A percentile compares a stretch with the other conserved stretches of the same genome.
phyloP scores from a whole-genome alignment of 2,797 vertebrate genomes.

The Diceros bicornis region DNA sequence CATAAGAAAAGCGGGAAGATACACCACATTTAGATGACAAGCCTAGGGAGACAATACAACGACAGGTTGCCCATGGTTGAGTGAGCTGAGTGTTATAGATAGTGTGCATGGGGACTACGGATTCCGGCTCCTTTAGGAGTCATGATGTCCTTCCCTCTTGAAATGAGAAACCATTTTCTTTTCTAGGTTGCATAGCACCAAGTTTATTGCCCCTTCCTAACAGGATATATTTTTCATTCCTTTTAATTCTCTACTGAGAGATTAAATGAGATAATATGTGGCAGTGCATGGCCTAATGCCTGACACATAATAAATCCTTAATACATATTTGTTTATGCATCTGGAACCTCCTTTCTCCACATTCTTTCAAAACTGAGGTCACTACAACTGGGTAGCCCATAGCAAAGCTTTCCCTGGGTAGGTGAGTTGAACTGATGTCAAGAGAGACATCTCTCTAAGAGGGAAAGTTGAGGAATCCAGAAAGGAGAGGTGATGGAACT shows the following conservation, averaged over 20 bases:
- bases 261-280: neutral
- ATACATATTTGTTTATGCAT: neutral
- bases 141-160: neutral
- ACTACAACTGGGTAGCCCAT: neutral
- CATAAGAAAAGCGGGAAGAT: neutral
- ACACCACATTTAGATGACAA: neutral
- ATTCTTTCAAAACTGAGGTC: conserved; percentile 44
- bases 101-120: neutral
- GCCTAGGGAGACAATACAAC: neutral
- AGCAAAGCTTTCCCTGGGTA: neutral
- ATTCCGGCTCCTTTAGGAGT: neutral
- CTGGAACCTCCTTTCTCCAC: neutral
- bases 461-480: neutral
- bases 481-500: neutral
- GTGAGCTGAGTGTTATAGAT: neutral
- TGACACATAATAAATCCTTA: neutral
- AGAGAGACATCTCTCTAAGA: neutral
- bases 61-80: neutral
- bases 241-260: conserved; percentile 21
- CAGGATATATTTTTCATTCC: neutral
- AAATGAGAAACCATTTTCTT: neutral
- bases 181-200: neutral
- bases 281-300: neutral
- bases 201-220: neutral
- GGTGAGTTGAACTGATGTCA: neutral